These are phyloP conservation scores for Eupithecia tripunctaria DNA, from an alignment of 2,888 invertebrate species.

Conservation along the genomic window DNA sequence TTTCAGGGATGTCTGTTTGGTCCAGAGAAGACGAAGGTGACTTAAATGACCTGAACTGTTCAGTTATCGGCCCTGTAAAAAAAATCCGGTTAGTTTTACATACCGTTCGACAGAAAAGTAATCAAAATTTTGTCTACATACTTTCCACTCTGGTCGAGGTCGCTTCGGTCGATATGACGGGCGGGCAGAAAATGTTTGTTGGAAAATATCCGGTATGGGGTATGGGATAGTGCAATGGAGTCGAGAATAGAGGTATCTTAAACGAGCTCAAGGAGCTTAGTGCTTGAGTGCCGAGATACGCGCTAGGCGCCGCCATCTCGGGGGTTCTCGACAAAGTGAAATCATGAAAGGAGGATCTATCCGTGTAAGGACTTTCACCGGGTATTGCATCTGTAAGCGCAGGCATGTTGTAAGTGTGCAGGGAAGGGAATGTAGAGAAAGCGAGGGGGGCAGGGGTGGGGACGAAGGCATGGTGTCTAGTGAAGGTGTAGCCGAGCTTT, in stretches of 20 bases:
- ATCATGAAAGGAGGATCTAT: constrained; percentile 64
- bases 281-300: constrained; percentile 57
- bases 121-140: constrained; percentile 51
- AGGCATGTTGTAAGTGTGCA: constrained; percentile 60
- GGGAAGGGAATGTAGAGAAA: constrained; percentile 62
- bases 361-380: constrained; percentile 59
- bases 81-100: background rate
- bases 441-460: constrained; percentile 57
- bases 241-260: constrained; percentile 72
- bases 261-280: constrained; percentile 62
- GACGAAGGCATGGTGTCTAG: constrained; percentile 61
- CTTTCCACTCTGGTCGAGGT: constrained; percentile 56
- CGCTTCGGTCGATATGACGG: constrained; percentile 64
- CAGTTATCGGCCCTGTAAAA: constrained; percentile 44
- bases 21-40: constrained; percentile 42
- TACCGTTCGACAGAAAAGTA: background rate
- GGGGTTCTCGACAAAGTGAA: constrained; percentile 59
- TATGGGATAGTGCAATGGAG: constrained; percentile 69
- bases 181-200: constrained; percentile 74
- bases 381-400: constrained; percentile 54
- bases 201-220: constrained; percentile 75
- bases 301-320: constrained; percentile 59
- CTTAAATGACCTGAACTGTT: constrained; percentile 36
- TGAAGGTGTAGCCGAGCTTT: constrained; percentile 76
- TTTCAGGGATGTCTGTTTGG: constrained; percentile 58